Conservation (phyloP, 2,113 vertebrate species). For the Chloropsis cyanopogon region DNA sequence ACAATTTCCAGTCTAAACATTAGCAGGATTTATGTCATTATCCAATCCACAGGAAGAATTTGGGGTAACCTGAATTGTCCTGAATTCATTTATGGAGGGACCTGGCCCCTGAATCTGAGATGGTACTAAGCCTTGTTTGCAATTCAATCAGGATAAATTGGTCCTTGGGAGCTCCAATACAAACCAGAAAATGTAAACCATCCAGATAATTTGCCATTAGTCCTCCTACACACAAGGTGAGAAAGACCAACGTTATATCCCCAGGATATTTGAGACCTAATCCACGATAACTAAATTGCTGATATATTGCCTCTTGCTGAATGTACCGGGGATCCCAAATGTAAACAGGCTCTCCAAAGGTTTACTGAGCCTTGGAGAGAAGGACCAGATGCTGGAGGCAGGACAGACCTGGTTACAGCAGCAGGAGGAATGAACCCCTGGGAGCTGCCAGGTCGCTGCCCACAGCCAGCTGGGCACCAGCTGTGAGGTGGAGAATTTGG, state of each 20-base stretch:
- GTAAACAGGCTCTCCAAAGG: slow-evolving; percentile 60
- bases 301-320: slow-evolving; percentile 57
- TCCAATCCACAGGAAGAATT: slow-evolving; percentile 45
- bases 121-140: slow-evolving; percentile 65
- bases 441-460: not conserved
- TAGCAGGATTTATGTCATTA: slow-evolving; percentile 57
- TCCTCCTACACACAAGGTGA: slow-evolving; percentile 55
- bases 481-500: not conserved
- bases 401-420: not conserved
- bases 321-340: slow-evolving; percentile 9
- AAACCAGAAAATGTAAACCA: slow-evolving; percentile 72
- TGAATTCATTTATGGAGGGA: slow-evolving; percentile 13
- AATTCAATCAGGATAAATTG: slow-evolving; percentile 67
- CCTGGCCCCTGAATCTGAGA: not conserved
- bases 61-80: slow-evolving; percentile 40
- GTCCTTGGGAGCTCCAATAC: slow-evolving; percentile 52
- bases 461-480: not conserved
- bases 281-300: slow-evolving; percentile 50
- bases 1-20: slow-evolving; percentile 57
- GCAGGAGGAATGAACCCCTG: not conserved
- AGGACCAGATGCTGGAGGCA: slow-evolving; percentile 59
- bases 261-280: slow-evolving; percentile 39
- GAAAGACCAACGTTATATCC: slow-evolving; percentile 42
- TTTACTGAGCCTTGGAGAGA: slow-evolving; percentile 51
- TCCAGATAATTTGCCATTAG: slow-evolving; percentile 63